Evolutionary conservation across 2,888 invertebrate species (phyloP).

Genomic region (Serrognathus titanus): DNA sequence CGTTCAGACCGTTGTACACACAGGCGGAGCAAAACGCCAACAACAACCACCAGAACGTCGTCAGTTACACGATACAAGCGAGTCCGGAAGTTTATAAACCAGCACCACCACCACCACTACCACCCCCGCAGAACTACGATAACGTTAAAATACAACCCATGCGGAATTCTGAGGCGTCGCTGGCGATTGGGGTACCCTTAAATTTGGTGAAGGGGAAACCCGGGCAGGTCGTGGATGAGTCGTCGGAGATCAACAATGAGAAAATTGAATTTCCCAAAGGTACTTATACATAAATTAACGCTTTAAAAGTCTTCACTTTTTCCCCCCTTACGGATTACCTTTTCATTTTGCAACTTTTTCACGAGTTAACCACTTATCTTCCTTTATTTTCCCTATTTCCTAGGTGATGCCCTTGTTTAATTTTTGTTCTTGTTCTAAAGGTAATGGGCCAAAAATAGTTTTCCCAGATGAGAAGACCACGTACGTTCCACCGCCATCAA

Average conservation of each 20-base stretch:
- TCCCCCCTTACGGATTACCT: neutral
- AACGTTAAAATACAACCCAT: conserved; percentile 45
- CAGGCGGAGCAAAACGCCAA: neutral
- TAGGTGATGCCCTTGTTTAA: conserved; percentile 26
- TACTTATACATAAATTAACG: neutral
- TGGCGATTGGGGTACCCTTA: conserved; percentile 46
- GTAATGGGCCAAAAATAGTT: conserved; percentile 34
- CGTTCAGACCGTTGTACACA: conserved; percentile 39
- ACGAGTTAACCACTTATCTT: too few relatives aligned
- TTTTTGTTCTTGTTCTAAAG: conserved; percentile 4
- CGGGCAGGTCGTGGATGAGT: conserved; percentile 47
- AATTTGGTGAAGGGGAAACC: conserved; percentile 39
- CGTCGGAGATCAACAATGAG: conserved; percentile 31
- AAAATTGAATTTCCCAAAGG: conserved; percentile 34
- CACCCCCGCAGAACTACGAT: conserved; percentile 26
- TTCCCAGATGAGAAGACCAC: conserved; percentile 41
- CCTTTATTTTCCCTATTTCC: too few relatives aligned
- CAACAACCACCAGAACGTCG: conserved; percentile 16
- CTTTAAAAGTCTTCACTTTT: too few relatives aligned
- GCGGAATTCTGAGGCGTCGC: conserved; percentile 44
- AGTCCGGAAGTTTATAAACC: conserved; percentile 4
- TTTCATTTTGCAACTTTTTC: too few relatives aligned
- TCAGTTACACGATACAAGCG: conserved; percentile 17
- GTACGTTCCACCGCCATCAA: conserved; percentile 28
- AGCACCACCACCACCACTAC: neutral